Evolutionary conservation across 1,140 invertebrate species (phyloP), one percentile per base, ranked within the genome.

Genomic region (Drosophila varians): DNA sequence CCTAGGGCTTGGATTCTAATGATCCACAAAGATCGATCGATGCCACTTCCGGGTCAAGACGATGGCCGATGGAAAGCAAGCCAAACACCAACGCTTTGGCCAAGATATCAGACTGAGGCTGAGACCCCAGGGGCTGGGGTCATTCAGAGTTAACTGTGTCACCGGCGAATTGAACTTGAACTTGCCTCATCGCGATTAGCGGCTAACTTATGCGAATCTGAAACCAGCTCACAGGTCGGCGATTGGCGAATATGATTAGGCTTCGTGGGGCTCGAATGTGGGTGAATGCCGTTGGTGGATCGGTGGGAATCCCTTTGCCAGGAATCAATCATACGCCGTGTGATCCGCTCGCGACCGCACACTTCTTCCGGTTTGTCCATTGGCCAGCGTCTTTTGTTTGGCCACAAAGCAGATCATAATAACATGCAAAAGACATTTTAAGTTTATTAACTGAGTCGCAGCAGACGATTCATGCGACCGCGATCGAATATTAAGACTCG

Each of bases 111-210:
- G 9, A 46, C 46, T 14, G 43, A 31, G 11, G 55, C 55, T 43
- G 64, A 47, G 36, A 23, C 53, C 42, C 26, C 26, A 18, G 60
- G 34, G 73, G 74, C 76, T 86, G 82, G 68, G 82, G 80, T 86
- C 82, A 87, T 18, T 14, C 38, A 36, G 28, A 53, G 82, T 68
- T 77, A 87, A 87, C 64, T 87, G 82, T 87, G 82, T 87, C 82
- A 87, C 77, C 82, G 82, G 82, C 74, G 40, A 77, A 82, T 87
- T 87, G 74, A 87, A 87, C 82, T 87, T 87, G 82, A 87, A 79
- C 82, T 69, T 77, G 74, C 69, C 42, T 16, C 23, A 26, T 7
- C 28, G 28, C 28, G 25, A 34, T 49, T 51, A 23, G 21, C 49
- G 57, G n/a, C 72, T 53, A 25, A 18, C 49, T 31, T 51, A 25